Base-by-base conservation (phyloP, 2,797 vertebrate genomes). In the Eutrigla gurnardus region DNA sequence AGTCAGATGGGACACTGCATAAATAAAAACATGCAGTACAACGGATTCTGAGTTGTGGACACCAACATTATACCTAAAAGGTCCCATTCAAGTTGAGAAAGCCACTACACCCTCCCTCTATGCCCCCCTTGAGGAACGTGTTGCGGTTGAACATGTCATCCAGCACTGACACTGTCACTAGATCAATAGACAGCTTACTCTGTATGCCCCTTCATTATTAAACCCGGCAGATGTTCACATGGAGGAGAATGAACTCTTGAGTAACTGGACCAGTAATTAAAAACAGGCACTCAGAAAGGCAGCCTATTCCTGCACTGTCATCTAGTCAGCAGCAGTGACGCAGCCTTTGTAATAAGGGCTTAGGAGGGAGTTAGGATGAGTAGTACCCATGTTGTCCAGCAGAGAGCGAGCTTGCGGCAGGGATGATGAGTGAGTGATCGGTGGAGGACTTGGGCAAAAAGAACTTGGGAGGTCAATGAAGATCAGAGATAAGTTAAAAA, bases 231-330 rank as follows among this genome's bases (percentile, higher is more conserved):
- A 88, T 84, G 78, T 81, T 86, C 75, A 81, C 58, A 86, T 70
- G 84, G 61, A 76, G 53, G 25, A 75, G 17, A 72, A 73, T 53
- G 49, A 78, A 59, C 67, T 85, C 50, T 62, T 63, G 42, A 70
- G 65, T 80, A 76, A 79, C 33, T 78, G 45, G 14, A 54, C 4
- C 32, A 61, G 59, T 86, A 72, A 85, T 84, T 87, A 86, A 82
- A 84, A 83, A 74, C 80, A 90, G 86, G 86, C 89, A 86, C 53
- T 78, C 71, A 73, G 73, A 77, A 70, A 80, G 86, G 65, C 76
- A 81, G 83, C 76, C 77, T 85, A 55, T 84, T 91, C 72, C 74
- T 92, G 87, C 86, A 78, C 77, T 74, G 88, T 91, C 87, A 92
- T 92, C 70, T 32, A 79, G 60, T 65, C 82, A 86, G 83, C 77